Percentiles rank a stretch among this genome's conserved stretches.
Conservation (phyloP, 2,888 invertebrate genomes). For the Cyaniris semiargus region DNA sequence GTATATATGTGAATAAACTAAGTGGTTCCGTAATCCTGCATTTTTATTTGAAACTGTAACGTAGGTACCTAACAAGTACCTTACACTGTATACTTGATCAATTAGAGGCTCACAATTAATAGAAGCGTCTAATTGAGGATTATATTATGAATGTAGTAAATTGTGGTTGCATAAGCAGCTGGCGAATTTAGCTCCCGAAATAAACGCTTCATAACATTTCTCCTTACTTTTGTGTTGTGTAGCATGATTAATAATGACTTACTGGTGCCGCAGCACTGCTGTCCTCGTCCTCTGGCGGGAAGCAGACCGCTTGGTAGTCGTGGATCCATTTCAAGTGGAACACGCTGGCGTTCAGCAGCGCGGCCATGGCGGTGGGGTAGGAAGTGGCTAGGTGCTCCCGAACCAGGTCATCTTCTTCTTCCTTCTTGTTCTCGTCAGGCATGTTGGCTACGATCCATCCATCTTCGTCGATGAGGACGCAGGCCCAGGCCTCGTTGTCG, state of each 20-base stretch:
- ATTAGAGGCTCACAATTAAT: too few relatives aligned
- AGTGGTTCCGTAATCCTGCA: too few relatives aligned
- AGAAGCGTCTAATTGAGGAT: too few relatives aligned
- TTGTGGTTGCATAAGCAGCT: too few relatives aligned
- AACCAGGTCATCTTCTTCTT: slow-evolving; percentile 47
- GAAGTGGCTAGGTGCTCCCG: slow-evolving; percentile 60
- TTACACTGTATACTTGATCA: too few relatives aligned
- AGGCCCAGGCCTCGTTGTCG: slow-evolving; percentile 63
- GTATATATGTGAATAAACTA: too few relatives aligned
- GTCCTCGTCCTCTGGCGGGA: slow-evolving; percentile 51
- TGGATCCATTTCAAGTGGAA: slow-evolving; percentile 68
- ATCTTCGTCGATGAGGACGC: slow-evolving; percentile 67
- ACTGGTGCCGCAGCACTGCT: slow-evolving; percentile 50
- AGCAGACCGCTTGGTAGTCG: slow-evolving; percentile 72
- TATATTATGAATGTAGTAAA: too few relatives aligned
- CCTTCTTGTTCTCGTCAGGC: slow-evolving; percentile 44
- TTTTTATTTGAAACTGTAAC: too few relatives aligned
- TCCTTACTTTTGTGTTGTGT: too few relatives aligned
- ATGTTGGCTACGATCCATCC: slow-evolving; percentile 68
- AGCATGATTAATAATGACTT: slow-evolving; percentile 41
- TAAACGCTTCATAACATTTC: too few relatives aligned
- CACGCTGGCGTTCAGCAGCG: slow-evolving; percentile 58
- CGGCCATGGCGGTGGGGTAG: slow-evolving; percentile 63
- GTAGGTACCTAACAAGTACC: too few relatives aligned
- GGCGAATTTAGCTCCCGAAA: too few relatives aligned